Evolutionary conservation across 2,797 vertebrate species (phyloP), one percentile per base, ranked within the genome.

Genomic region (Brotula barbata): DNA sequence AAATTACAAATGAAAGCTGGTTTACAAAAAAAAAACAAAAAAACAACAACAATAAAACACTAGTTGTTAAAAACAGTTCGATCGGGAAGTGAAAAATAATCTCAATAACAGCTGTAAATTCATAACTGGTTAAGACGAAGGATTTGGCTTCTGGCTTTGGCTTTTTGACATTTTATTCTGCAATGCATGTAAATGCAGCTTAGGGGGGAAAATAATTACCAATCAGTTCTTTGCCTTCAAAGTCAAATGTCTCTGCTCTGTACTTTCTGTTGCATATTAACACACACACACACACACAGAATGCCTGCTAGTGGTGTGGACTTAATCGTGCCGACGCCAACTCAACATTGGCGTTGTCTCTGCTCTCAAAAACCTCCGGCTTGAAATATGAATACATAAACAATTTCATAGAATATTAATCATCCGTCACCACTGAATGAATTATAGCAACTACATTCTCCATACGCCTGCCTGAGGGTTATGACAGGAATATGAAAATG

Each of bases 391-490:
- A 83, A 82, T 80, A 74, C 61, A 78, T 81, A 71, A 84, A 82
- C 58, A 48, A 68, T 82, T 84, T 81, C 80, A 75, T 72, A 68
- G 75, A 88, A 87, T 87, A 87, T 84, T 87, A 85, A 89, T 85
- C 73, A 75, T 76, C 56, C 55, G 53, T 74, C 68, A 45, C 54
- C 59, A 51, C 44, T 58, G 58, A 67, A 77, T 75, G 69, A 84
- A 80, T 68, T 75, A 64, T 67, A 74, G 58, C 71, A 60, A 31
- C 40, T 77, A 77, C 69, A 64, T 63, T 73, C 77, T 75, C 59
- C 60, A 51, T 50, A 47, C 61, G 71, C 75, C 69, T 2, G 72
- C 75, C 76, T 47, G 10, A 0, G 39, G 75, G 75, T 82, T 71
- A 59, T n/a, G 57, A 59, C 40, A 68, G 62, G 55, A 80, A 64